Evolutionary conservation across 1,140 invertebrate species (phyloP).

Genomic region (Saccostrea echinata): DNA sequence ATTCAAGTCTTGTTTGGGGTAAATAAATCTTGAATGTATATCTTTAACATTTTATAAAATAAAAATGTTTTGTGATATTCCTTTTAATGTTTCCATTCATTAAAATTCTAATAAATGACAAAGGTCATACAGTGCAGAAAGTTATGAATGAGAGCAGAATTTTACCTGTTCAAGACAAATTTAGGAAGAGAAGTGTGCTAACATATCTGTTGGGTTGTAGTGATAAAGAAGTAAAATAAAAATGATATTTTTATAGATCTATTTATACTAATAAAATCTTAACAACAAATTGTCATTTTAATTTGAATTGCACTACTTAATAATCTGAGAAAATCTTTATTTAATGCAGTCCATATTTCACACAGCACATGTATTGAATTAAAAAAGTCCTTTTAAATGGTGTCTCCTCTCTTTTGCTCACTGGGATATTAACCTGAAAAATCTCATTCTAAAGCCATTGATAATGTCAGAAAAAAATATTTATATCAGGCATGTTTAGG

Average conservation of each 20-base stretch:
- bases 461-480: conserved; percentile 36
- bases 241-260: neutral
- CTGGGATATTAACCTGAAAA: conserved; percentile 33
- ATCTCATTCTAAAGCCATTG: conserved; percentile 19
- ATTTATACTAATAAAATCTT: neutral
- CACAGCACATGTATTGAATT: neutral
- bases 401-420: neutral
- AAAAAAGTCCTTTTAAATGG: neutral
- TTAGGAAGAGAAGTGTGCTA: neutral
- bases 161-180: neutral
- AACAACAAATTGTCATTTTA: neutral
- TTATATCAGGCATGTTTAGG: conserved; percentile 23
- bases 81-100: neutral
- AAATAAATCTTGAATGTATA: neutral
- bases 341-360: conserved; percentile 13
- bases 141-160: conserved; percentile 3
- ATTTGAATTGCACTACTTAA: neutral
- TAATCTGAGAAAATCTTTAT: neutral
- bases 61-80: neutral
- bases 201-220: neutral
- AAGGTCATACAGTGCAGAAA: conserved; percentile 2
- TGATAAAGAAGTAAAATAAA: neutral
- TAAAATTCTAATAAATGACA: neutral
- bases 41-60: neutral
- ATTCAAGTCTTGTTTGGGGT: neutral